Percentiles rank a stretch among this genome's conserved stretches.
Conservation (phyloP, 2,113 vertebrate genomes). For the Pitta sordida region DNA sequence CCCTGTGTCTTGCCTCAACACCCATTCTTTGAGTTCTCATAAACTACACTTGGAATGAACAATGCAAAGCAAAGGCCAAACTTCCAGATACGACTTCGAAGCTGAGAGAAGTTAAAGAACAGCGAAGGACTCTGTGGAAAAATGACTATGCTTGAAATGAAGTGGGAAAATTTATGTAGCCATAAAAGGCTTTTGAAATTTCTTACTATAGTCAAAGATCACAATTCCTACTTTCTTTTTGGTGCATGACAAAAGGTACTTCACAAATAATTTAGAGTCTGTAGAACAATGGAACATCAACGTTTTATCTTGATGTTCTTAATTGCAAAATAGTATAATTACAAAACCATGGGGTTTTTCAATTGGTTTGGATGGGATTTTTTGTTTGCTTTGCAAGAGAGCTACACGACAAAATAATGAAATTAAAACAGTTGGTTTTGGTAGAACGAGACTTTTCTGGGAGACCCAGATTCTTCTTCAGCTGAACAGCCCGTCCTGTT, state of each 20-base stretch:
- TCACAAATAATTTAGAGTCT: neutral
- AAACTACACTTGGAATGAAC: neutral
- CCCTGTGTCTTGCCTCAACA: neutral
- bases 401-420: neutral
- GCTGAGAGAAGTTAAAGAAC: neutral
- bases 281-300: fast-evolving
- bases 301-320: neutral
- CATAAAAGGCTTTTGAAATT: neutral
- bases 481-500: neutral
- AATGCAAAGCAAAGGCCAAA: neutral
- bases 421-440: neutral
- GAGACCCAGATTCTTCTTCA: neutral
- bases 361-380: neutral
- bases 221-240: neutral
- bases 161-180: neutral
- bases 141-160: neutral
- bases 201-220: neutral
- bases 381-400: neutral
- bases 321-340: neutral
- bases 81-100: neutral
- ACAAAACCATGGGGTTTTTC: fast-evolving
- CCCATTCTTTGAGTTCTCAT: neutral
- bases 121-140: neutral
- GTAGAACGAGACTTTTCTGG: neutral
- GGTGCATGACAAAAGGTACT: neutral